A percentile compares a stretch with the other conserved stretches of the same genome.
Evolutionary conservation across 2,113 vertebrate genomes (phyloP).

Genomic region (Nycticebus coucang): DNA sequence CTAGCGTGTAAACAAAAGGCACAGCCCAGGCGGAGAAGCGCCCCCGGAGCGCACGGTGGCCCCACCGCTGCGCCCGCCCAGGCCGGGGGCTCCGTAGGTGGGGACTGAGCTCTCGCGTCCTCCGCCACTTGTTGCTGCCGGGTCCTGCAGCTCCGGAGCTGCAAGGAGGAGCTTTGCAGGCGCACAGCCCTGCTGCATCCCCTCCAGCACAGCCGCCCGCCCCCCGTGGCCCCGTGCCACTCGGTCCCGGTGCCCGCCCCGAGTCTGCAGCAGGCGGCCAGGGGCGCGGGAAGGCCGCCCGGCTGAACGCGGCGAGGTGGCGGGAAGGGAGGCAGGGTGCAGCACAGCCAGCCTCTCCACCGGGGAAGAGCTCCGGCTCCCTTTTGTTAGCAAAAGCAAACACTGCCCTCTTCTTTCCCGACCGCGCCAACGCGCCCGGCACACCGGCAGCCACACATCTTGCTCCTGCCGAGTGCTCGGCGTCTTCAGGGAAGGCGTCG

Average conservation of each 20-base stretch:
- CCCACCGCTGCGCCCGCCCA: not conserved
- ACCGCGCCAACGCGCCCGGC: conserved; percentile 77
- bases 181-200: conserved; percentile 56
- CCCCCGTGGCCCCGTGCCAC: not conserved
- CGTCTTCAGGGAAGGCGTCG: conserved; percentile 38
- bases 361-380: conserved; percentile 65
- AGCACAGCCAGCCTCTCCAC: conserved; percentile 46
- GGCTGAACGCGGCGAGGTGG: conserved; percentile 45
- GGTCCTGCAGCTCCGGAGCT: conserved; percentile 69
- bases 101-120: conserved; percentile 64
- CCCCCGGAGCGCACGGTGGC: not conserved
- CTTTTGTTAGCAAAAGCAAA: conserved; percentile 83
- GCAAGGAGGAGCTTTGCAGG: conserved; percentile 65
- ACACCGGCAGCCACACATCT: conserved; percentile 56
- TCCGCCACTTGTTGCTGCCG: conserved; percentile 80
- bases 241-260: not conserved
- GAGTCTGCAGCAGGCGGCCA: not conserved
- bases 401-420: conserved; percentile 85
- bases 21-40: conserved; percentile 57
- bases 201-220: conserved; percentile 17
- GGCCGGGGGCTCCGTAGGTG: conserved; percentile 63
- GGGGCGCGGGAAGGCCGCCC: not conserved
- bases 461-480: conserved; percentile 52
- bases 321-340: conserved; percentile 68
- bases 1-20: conserved; percentile 81